Base-by-base conservation (phyloP, 2,113 vertebrate species). In the Melanerpes aurifrons region DNA sequence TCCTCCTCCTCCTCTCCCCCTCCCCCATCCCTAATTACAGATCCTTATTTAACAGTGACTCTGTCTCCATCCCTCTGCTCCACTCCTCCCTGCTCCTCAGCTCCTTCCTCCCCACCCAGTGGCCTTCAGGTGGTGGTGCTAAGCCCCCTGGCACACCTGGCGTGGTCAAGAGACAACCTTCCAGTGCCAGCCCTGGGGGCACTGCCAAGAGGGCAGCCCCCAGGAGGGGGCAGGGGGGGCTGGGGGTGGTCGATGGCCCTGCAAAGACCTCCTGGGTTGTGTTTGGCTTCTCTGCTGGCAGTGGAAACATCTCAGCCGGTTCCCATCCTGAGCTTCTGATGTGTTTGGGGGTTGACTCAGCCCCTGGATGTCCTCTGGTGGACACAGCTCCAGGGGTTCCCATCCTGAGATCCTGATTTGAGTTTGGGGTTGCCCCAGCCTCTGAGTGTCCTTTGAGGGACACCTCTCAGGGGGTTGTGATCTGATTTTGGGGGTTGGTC, bases 171-270 rank as follows among this genome's bases (percentile, higher is more conserved):
- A 58, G 58, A 45, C 43, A 12, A 3, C 21, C 21, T 21, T 12
- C 50, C 10, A 21, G 48, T 50, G 48, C 48, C 1, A 10, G 48
- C 16, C 56, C 29, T 3, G 18, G 26, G 3, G 19, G 26, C 18
- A 5, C 9, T 0, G 3, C 67, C 3, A 1, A 59, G 29, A 35
- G 35, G 5, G 5, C 8, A 7, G 18, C 26, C 26, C 9, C 2
- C 35, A 50, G n/a, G 19, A 28, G 25, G 2, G 6, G 24, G 25
- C 19, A 7, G 14, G 45, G 43, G n/a, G 35, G 53, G 29, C 54
- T 32, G 50, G 69, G 32, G 26, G 40, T 26, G 43, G 14, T 35
- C 63, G 15, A 57, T 69, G 4, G 12, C 15, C 12, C 18, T 59
- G 35, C 9, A 6, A 28, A 15, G 48, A 28, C 28, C 10, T 70